A percentile compares a stretch with the other conserved stretches of the same genome.
Evolutionary conservation across 2,797 vertebrate genomes (phyloP).

Genomic region (Mico argentatus): DNA sequence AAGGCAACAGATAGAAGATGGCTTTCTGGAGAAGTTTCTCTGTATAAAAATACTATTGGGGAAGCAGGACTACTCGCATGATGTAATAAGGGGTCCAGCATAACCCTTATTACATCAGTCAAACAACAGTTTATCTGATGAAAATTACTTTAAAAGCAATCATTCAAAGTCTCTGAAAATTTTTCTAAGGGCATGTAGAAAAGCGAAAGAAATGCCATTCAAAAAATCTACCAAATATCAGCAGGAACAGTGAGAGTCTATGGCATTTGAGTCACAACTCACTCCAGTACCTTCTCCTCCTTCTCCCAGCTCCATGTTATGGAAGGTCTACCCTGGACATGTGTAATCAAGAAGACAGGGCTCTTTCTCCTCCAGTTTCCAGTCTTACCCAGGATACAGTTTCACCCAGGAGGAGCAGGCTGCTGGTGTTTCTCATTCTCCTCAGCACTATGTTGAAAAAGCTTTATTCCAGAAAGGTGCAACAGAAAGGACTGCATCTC

Average conservation of each 20-base stretch:
- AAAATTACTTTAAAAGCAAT: neutral
- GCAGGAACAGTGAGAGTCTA: neutral
- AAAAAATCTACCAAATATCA: slow-evolving; percentile 9
- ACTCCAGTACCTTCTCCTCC: neutral
- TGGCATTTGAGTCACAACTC: neutral
- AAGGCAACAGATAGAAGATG: neutral
- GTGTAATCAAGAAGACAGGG: neutral
- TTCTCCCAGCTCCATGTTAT: neutral
- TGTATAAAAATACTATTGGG: neutral
- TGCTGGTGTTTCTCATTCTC: neutral
- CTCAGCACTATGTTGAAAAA: neutral
- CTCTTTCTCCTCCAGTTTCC: neutral
- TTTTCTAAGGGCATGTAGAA: neutral
- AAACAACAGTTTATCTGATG: neutral
- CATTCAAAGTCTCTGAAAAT: neutral
- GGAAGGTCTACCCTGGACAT: neutral
- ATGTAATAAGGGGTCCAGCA: neutral
- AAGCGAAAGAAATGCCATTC: neutral
- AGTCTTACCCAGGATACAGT: neutral
- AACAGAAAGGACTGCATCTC: neutral
- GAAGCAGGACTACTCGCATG: neutral
- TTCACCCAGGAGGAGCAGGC: neutral
- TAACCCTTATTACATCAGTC: neutral
- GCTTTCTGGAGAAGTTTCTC: neutral
- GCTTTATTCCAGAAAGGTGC: neutral